Evolutionary conservation across 2,797 vertebrate genomes (phyloP).

Genomic region (Eulemur rubriventer): DNA sequence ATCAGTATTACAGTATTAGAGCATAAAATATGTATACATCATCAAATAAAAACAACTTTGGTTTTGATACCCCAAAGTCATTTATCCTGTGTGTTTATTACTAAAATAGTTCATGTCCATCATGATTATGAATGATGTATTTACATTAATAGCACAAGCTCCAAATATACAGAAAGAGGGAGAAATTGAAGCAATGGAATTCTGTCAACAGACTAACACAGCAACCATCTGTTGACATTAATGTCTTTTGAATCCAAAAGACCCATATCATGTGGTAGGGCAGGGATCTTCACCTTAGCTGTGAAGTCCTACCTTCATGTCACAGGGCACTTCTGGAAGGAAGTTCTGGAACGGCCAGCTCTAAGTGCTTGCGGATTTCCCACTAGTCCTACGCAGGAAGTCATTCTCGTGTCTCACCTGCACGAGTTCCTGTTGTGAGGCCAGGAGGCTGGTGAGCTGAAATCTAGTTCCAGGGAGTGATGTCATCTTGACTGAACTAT

Average conservation of each 20-base stretch:
- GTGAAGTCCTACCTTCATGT: constrained; percentile 49
- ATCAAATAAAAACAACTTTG: background rate
- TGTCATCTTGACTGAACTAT: constrained; percentile 84
- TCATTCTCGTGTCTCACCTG: constrained; percentile 87
- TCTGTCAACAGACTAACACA: background rate
- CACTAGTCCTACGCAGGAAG: constrained; percentile 83
- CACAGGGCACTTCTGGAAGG: constrained; percentile 85
- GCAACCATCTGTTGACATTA: constrained; percentile 45
- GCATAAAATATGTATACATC: background rate
- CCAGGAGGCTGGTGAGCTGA: constrained; percentile 79
- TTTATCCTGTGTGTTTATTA: background rate
- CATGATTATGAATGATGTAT: background rate
- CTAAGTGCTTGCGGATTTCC: constrained; percentile 84
- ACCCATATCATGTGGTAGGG: constrained; percentile 65
- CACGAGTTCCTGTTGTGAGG: constrained; percentile 88
- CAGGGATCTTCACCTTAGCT: constrained; percentile 75
- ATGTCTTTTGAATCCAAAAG: constrained; percentile 32
- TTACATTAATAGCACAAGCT: background rate
- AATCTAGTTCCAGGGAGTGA: constrained; percentile 84
- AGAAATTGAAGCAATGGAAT: background rate
- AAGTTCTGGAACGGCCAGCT: constrained; percentile 77
- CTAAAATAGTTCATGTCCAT: background rate
- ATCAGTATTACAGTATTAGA: background rate
- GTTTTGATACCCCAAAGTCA: background rate
- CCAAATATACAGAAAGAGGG: background rate